These are phyloP conservation scores for Nannobrachium achirus DNA, from an alignment of 2,113 vertebrate genomes.

Conservation along the genomic window DNA sequence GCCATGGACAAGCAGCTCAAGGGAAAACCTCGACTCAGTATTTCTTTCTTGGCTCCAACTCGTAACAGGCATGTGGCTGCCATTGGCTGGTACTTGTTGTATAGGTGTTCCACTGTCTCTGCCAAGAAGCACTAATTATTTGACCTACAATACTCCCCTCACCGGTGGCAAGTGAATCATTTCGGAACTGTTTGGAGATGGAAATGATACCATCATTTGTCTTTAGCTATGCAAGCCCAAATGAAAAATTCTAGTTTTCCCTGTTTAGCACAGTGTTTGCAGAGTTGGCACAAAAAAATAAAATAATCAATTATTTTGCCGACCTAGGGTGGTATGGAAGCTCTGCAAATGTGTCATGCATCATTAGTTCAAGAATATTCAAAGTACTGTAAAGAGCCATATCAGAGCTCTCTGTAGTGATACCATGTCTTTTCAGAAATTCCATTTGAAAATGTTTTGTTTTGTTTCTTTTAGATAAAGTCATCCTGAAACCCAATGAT, in stretches of 20 bases:
- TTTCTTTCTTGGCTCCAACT: slow-evolving; percentile 21
- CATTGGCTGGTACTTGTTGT: slow-evolving; percentile 2
- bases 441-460: neutral
- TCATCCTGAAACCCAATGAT: slow-evolving; percentile 91
- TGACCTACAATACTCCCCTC: slow-evolving; percentile 28
- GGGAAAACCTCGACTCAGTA: slow-evolving; percentile 21
- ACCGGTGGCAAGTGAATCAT: slow-evolving; percentile 24
- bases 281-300: too few relatives aligned
- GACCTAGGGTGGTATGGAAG: too few relatives aligned
- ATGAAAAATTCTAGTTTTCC: neutral
- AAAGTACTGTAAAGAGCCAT: neutral
- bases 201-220: slow-evolving; percentile 16
- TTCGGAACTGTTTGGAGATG: neutral
- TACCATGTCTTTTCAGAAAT: neutral
- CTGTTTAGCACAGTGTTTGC: neutral
- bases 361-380: neutral
- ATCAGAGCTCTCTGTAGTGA: neutral
- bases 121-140: slow-evolving; percentile 22
- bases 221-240: slow-evolving; percentile 6
- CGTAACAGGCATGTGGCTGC: slow-evolving; percentile 32
- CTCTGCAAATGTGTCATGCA: neutral
- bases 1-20: slow-evolving; percentile 6
- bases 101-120: slow-evolving; percentile 22
- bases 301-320: too few relatives aligned
- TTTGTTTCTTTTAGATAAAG: slow-evolving; percentile 84